These are phyloP conservation scores for Pachycephus smyrnensis DNA, from an alignment of 2,888 invertebrate genomes.

Conservation along the genomic window DNA sequence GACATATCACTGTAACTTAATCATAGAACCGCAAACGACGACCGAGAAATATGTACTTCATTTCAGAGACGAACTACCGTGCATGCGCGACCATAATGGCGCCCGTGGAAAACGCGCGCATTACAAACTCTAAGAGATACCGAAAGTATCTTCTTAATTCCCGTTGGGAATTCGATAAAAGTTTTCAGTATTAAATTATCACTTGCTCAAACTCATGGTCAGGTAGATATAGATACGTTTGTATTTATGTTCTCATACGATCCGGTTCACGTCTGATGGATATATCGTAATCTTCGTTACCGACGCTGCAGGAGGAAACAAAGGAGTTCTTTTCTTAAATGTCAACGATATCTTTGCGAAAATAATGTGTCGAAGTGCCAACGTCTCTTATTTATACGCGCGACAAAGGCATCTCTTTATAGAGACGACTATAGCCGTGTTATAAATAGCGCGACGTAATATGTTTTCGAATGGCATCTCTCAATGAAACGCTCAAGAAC, in stretches of 20 bases:
- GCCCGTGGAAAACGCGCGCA: neutral
- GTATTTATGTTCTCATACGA: no score
- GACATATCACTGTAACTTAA: neutral
- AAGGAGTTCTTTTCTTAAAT: neutral
- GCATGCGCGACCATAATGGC: neutral
- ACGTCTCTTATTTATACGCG: neutral
- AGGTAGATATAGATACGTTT: no score
- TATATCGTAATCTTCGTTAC: neutral
- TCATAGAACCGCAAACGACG: neutral
- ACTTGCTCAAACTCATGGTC: neutral
- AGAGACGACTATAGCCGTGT: neutral
- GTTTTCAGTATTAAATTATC: no score
- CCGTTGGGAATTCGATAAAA: no score
- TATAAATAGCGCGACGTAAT: neutral
- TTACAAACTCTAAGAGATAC: neutral
- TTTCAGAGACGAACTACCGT: neutral
- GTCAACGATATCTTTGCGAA: neutral
- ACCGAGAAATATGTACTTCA: neutral
- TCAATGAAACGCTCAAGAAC: neutral
- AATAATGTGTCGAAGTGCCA: neutral
- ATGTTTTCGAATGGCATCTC: neutral
- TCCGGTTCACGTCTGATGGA: neutral
- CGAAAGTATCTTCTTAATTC: no score
- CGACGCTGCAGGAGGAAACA: neutral
- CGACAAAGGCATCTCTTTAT: neutral